These are phyloP conservation scores for Oscheius sp. DNA, from an alignment of 2,888 invertebrate genomes.

Conservation along the genomic window DNA sequence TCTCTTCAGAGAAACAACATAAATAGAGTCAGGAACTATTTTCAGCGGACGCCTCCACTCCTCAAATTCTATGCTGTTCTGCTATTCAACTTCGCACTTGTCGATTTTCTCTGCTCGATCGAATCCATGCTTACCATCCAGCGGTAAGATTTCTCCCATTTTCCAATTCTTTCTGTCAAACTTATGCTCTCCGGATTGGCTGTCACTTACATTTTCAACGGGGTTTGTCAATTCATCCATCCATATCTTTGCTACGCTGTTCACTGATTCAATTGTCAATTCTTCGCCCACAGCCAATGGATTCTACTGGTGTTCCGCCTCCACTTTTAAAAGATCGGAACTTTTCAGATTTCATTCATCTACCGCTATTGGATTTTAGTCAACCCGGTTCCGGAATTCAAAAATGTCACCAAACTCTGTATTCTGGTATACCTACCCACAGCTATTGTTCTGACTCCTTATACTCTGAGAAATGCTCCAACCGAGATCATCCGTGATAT, in stretches of 20 bases:
- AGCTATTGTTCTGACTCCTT: conserved; percentile 35
- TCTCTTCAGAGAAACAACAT: background rate
- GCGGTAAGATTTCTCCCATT: background rate
- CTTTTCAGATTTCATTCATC: conserved; percentile 38
- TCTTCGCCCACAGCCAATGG: conserved; percentile 48
- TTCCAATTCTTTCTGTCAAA: conserved; percentile 6
- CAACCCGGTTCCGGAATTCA: conserved; percentile 16
- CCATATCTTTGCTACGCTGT: conserved; percentile 43
- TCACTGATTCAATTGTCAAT: conserved; percentile 45
- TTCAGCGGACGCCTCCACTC: conserved; percentile 32
- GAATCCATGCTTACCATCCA: conserved; percentile 13
- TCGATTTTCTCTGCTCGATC: conserved; percentile 32
- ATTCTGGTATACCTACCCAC: conserved; percentile 34
- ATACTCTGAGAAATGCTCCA: conserved; percentile 34
- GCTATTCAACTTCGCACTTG: conserved; percentile 44
- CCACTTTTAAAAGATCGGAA: too few relatives aligned
- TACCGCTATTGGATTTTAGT: conserved; percentile 42
- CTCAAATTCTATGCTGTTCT: conserved; percentile 39
- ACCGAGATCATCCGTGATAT: conserved; percentile 33
- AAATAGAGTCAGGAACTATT: too few relatives aligned
- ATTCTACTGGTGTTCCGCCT: conserved; percentile 40
- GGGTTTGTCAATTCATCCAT: conserved; percentile 36
- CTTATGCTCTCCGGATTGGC: conserved; percentile 43
- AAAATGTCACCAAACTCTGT: conserved; percentile 29
- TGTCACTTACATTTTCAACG: conserved; percentile 44